phyloP scores from a whole-genome alignment of 1,140 invertebrate species.

The Apocrypta bakeri region DNA sequence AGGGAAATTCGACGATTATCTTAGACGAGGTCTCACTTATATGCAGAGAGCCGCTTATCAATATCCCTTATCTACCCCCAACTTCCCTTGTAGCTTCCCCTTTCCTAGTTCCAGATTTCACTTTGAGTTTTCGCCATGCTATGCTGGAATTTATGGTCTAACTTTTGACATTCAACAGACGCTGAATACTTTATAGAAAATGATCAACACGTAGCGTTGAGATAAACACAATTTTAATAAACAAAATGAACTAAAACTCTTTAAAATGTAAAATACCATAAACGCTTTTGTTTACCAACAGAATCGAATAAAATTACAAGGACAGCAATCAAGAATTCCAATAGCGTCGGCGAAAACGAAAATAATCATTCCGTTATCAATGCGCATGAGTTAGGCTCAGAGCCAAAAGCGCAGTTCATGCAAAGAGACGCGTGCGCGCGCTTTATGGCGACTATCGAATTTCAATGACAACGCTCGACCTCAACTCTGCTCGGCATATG shows the following conservation, averaged over 20 bases:
- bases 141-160: not conserved
- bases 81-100: not conserved
- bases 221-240: too few species aligned
- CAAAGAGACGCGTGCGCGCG: not conserved
- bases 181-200: not conserved
- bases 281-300: too few species aligned
- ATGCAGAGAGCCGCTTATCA: not conserved
- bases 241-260: too few species aligned
- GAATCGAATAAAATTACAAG: too few species aligned
- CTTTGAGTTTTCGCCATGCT: not conserved
- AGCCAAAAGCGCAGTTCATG: not conserved
- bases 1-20: slow-evolving; percentile 21
- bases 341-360: too few species aligned
- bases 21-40: slow-evolving; percentile 10
- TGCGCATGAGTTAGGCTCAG: not conserved
- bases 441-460: slow-evolving; percentile 51
- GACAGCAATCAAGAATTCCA: too few species aligned
- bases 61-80: not conserved
- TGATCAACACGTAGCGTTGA: not conserved
- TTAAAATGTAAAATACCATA: too few species aligned
- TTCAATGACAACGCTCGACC: slow-evolving; percentile 46
- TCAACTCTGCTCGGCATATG: not conserved
- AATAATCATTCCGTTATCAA: slow-evolving; percentile 31
- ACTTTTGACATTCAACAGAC: not conserved
- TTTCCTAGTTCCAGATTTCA: not conserved